Base-by-base conservation (phyloP, 2,888 invertebrate genomes). In the Platycheirus albimanus region DNA sequence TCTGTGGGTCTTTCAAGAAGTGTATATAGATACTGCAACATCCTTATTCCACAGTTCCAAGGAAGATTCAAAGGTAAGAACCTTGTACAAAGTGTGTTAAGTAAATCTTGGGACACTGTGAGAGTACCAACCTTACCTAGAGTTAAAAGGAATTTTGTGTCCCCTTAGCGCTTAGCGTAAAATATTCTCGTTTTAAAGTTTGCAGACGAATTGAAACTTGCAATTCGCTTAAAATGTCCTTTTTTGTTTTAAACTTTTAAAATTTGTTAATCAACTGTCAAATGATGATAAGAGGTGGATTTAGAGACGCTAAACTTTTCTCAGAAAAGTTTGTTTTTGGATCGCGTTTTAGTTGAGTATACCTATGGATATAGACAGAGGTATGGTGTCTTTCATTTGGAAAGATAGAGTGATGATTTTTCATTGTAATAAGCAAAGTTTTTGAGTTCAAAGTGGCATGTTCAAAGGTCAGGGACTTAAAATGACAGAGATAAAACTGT, bases 201-300 rank as follows among this genome's bases (percentile, higher is more conserved):
- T 70, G 17, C 52, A 80, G 80, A 80, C 80, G 70, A 58, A 75
- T 49, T 43, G 49, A 64, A 75, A 70, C 61, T 76, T 51, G 47
- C 17, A 69, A 63, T 76, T 70, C 28, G 56, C 11, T 78, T 20
- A 30, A 17, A 24, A 24, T 51, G 36, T 33, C 33, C 11, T 56
- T 41, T 56, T 64, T 63, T 47, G 13, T 52, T 58, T 72, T 20
- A 56, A 56, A 69, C 61, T 74, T 79, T 63, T 52, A 33, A 43
- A 74, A 79, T 69, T 79, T 63, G 74, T 79, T 79, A 79, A 79
- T 79, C 79, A 79, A 63, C 74, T 79, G 79, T 74, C 79, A 79
- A 74, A 69, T 15, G 79, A 67, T 63, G 67, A 79, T 79, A 79
- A 79, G 74, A 74, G 54, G 74, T 36, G 54, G 49, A 79, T 74